Base-by-base conservation (phyloP, 37 sponge, comb jelly and placozoan genomes). In the Ianthella basta region DNA sequence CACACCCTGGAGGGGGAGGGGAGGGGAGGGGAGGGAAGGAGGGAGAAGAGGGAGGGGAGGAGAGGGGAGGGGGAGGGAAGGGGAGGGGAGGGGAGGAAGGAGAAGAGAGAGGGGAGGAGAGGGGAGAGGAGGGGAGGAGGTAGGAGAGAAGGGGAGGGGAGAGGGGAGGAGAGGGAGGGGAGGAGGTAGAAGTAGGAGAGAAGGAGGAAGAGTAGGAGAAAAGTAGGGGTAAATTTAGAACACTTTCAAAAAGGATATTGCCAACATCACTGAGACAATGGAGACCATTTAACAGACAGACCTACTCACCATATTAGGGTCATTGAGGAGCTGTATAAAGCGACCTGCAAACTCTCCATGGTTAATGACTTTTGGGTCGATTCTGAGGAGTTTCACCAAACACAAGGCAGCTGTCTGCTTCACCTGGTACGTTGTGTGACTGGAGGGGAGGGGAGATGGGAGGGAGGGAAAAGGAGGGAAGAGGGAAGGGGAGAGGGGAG, bases 321-420 rank as follows among this genome's bases (percentile, higher is more conserved):
- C 96, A 30, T 87, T 92, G 64, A 97, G 72, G 36, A 97, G 88
- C 69, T 95, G 93, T 13, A 91, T 83, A 12, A 97, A 85, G 39
- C 91, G 80, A 34, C 86, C 55, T 0, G 90, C 86, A 50, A 90
- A 67, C 56, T 89, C 89, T 25, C 85, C 85, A 33, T 87, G 88
- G 55, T 87, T 44, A 36, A 97, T 80, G 75, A 75, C 55, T 44
- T 86, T 83, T 5, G 95, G 90, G 57, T 86, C 84, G 19, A 90
- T 82, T 68, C 96, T 63, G 0, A 95, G 70, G 55, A 97, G 79
- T 56, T 85, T 82, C 81, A 97, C 80, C 60, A 95, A 80, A 66
- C 96, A 97, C 64, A 97, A 91, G 21, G 88, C 87, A 60, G 98
- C 98, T 15, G 89, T 93, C 92, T 97, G 96, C 85, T 91, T 95